Base-by-base conservation (phyloP, 2,888 invertebrate genomes). In the Allacma fusca region DNA sequence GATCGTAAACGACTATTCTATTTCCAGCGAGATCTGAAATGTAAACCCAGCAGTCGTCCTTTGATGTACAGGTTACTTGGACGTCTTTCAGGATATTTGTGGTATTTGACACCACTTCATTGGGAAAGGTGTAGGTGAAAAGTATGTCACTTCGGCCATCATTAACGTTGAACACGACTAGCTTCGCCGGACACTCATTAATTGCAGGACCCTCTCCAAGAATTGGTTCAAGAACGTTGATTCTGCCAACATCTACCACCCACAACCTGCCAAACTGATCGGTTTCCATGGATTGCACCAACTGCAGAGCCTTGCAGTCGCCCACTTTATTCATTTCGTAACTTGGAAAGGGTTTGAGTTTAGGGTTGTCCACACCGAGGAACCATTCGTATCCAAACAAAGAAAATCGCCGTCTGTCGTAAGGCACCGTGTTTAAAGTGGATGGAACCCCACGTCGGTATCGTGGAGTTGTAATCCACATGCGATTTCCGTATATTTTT, bases 221-320 rank as follows among this genome's bases (percentile, higher is more conserved):
- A n/a, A n/a, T n/a, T n/a, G n/a, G n/a, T 0, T 44, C 64, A 80
- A 92, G 87, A 1, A 91, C 91, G 7, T 89, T 89, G 0, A 90
- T 88, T 77, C 91, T 88, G 0, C 93, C 93, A 71, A 91, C 90
- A 81, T 92, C 92, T 70, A 92, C 88, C 59, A 90, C 89, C 89
- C 91, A 92, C 89, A 93, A 26, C 12, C 91, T 86, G 2, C 92
- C 92, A 79, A 89, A 88, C 0, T 89, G 89, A 86, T 93, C 92
- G 57, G 93, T 90, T 85, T 93, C 92, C 80, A 93, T 87, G 82
- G 91, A 91, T 86, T 92, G 92, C 29, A 93, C 92, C 85, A 91
- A 91, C 86, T 93, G 93, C 79, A 93, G 87, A 0, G 91, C 90
- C n/a, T 87, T 86, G 86, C 93, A 93, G 85, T 92, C 90, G 0